Evolutionary conservation across 2,113 vertebrate species (phyloP), one percentile per base, ranked within the genome.

Genomic region (Protobothrops flavoviridis): DNA sequence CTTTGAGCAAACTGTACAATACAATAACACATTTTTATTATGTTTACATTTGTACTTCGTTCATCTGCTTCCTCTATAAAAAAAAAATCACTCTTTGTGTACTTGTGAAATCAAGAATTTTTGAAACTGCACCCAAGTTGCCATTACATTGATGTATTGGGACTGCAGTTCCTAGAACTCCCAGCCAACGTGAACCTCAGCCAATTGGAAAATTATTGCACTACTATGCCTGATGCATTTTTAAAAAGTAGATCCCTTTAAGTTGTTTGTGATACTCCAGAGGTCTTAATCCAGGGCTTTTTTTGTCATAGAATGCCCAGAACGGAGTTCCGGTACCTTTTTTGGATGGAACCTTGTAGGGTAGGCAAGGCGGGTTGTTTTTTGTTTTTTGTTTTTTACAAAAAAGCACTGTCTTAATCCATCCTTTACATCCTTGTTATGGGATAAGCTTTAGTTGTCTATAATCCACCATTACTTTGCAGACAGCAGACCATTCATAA

Each of bases 21-120:
- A 91, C 24, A 91, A 90, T 8, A 81, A 12, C 55, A 93, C 52
- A 56, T 93, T n/a, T 88, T 85, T 50, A 94, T 13, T 88, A n/a
- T 8, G 64, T 93, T 26, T 92, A 43, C 59, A 92, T 94, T 95
- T 21, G 89, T 93, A 93, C 85, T 29, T 89, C 57, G 85, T 2
- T 57, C 61, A 7, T 94, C 45, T 9, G 81, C 56, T n/a, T 94
- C 23, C 89, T 88, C 29, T 33, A 11, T 87, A 7, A 93, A 93
- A 93, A 93, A 93, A 89, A 85, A 90, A 90, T 1, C 4, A 24
- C 29, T 53, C 9, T 8, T 26, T 92, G n/a, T 59, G 50, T 39
- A 81, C 33, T 81, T 81, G 69, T 81, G 33, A 81, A 81, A 39
- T 81, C 69, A 81, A 81, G 33, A 33, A 81, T 39, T 81, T 81